Conservation (phyloP, 2,113 vertebrate species). For the Stigmatopora argus region DNA sequence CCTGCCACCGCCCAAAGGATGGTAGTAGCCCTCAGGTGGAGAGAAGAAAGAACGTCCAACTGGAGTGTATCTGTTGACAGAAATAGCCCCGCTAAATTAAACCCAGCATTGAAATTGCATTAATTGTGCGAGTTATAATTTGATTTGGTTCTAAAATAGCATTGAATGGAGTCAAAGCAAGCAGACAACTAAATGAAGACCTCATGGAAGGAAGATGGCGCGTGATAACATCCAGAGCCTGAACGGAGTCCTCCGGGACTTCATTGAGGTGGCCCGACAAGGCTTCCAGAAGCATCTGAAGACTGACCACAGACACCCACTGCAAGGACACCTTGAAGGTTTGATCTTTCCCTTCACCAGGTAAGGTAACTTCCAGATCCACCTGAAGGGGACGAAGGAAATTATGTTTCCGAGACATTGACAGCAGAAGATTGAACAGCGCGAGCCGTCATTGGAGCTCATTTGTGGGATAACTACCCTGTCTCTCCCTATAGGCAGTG, state of each 20-base stretch:
- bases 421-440: neutral
- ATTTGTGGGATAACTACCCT: slow-evolving; percentile 65
- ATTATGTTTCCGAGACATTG: neutral
- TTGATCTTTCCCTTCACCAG: slow-evolving; percentile 97
- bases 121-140: slow-evolving; percentile 3
- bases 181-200: slow-evolving; percentile 49
- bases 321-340: slow-evolving; percentile 98
- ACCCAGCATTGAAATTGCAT: neutral
- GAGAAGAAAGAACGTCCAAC: slow-evolving; percentile 98
- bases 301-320: slow-evolving; percentile 97
- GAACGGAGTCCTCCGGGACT: slow-evolving; percentile 95
- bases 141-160: slow-evolving; percentile 1
- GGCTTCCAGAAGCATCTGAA: slow-evolving; percentile 94
- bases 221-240: slow-evolving; percentile 96
- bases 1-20: slow-evolving; percentile 93
- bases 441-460: no score
- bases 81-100: neutral
- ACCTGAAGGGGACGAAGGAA: slow-evolving; percentile 68
- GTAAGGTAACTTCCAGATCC: slow-evolving; percentile 96
- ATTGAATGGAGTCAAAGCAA: slow-evolving; percentile 21
- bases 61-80: slow-evolving; percentile 84
- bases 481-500: slow-evolving; percentile 91
- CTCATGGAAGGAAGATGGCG: slow-evolving; percentile 98
- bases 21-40: slow-evolving; percentile 96
- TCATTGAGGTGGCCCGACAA: slow-evolving; percentile 92